Evolutionary conservation across 2,113 vertebrate genomes (phyloP), one percentile per base, ranked within the genome.

Genomic region (Forbesichthys papilliferus): DNA sequence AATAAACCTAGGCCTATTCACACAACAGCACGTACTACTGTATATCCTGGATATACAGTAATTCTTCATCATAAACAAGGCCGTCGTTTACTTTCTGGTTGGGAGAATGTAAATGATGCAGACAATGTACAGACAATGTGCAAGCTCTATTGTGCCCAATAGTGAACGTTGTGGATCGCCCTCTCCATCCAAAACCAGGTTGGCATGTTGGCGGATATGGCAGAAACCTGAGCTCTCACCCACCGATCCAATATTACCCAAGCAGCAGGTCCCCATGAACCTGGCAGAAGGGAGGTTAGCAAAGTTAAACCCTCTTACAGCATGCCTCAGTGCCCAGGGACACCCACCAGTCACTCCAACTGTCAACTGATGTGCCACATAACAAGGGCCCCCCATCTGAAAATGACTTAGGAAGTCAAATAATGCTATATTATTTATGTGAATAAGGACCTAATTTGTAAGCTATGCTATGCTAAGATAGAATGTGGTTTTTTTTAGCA

Each of bases 281-380:
- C 95, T 97, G 96, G 96, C 96, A 98, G 94, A 94, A 95, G 93
- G 71, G 89, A 96, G 96, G 96, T 97, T 96, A 97, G 94, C 93
- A 93, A 95, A 97, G 95, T 98, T 98, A 98, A 98, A 98, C 93
- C 96, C 95, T 96, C 93, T 99, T 96, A 97, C 88, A 54, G 86
- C 91, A 96, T 91, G 95, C 94, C 93, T 96, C 95, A 94, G 85
- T 92, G 92, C 86, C 81, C 92, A 84, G 91, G 94, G 94, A 92
- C 95, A 93, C 96, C 93, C 89, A 91, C 90, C 84, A 85, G 90
- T 79, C 90, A 87, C 89, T 93, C 87, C 89, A 90, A 90, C 90
- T 89, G 90, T 90, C 88, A 82, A 81, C 73, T 42, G 80, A 76
- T 14, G 46, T 27, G 75, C 61, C 48, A 66, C 67, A 69, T 71